These are phyloP conservation scores for Monoplex corrugatus DNA, from an alignment of 2,888 invertebrate genomes.

Conservation along the genomic window DNA sequence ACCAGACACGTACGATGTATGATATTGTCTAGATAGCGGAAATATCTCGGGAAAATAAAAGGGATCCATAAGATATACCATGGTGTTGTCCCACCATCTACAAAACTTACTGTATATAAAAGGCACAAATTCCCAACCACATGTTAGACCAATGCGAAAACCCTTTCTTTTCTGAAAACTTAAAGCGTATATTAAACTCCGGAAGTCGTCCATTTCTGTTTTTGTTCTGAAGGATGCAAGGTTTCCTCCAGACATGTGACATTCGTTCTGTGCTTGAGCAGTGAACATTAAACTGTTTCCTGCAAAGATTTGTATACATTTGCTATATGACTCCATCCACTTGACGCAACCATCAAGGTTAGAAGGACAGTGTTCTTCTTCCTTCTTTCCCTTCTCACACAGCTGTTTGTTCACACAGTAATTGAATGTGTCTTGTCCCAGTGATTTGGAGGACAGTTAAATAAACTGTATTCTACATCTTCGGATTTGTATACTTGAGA, in stretches of 20 bases:
- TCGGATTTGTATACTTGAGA: not conserved
- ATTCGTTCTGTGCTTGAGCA: not conserved
- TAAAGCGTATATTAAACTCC: not conserved
- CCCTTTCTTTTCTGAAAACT: not conserved
- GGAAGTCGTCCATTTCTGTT: not conserved
- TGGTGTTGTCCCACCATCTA: not conserved
- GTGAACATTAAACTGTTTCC: not conserved
- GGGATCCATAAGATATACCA: not conserved
- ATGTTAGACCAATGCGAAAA: not conserved
- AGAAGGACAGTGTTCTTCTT: slow-evolving; percentile 1
- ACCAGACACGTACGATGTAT: not conserved
- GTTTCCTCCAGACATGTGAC: not conserved
- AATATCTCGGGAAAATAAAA: not conserved
- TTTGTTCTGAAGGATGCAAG: not conserved
- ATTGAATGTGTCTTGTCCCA: not conserved
- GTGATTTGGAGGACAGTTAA: not conserved
- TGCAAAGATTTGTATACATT: not conserved
- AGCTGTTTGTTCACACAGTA: not conserved
- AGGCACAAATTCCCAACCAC: not conserved
- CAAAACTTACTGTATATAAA: not conserved
- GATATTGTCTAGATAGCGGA: not conserved
- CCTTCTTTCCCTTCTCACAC: not conserved
- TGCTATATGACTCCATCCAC: not conserved
- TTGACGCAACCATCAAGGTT: not conserved
- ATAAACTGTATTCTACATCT: not conserved